Evolutionary conservation across 2,113 vertebrate species (phyloP).

Genomic region (zebrafish (Danio rerio)): DNA sequence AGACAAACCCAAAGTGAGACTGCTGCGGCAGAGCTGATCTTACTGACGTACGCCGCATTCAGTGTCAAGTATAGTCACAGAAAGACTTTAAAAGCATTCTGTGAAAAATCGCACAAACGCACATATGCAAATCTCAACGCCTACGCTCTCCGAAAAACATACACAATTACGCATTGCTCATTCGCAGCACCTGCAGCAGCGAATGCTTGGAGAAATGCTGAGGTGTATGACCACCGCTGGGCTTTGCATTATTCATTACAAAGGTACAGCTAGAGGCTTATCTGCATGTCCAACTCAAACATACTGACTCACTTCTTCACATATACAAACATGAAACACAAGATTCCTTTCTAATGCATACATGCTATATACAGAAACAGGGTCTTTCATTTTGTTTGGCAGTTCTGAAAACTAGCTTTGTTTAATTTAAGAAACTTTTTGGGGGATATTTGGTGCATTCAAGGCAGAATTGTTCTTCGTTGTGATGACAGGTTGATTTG

Average conservation of each 20-base stretch:
- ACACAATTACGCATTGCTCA: slow-evolving; percentile 4
- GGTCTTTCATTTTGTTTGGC: background rate
- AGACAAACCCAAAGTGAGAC: background rate
- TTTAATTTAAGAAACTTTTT: background rate
- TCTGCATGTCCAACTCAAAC: background rate
- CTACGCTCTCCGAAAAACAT: background rate
- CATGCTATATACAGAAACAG: background rate
- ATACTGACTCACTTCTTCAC: background rate
- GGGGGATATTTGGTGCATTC: background rate
- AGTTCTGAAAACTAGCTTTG: background rate
- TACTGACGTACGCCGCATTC: background rate
- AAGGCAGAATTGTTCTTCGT: background rate
- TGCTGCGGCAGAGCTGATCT: background rate
- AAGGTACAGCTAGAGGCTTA: slow-evolving; percentile 2
- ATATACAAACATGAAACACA: slow-evolving; percentile 12
- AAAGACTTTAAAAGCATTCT: background rate
- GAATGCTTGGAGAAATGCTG: slow-evolving; percentile 1
- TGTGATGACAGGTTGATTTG: background rate
- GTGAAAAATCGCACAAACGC: too few relatives aligned
- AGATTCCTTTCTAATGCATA: background rate
- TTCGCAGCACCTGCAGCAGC: background rate
- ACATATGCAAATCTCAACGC: slow-evolving; percentile 8
- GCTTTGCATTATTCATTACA: slow-evolving; percentile 42
- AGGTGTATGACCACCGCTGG: slow-evolving; percentile 22
- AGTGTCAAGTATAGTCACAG: background rate